phyloP scores from a whole-genome alignment of 2,113 vertebrate species.

The Chlorodrepanis virens region DNA sequence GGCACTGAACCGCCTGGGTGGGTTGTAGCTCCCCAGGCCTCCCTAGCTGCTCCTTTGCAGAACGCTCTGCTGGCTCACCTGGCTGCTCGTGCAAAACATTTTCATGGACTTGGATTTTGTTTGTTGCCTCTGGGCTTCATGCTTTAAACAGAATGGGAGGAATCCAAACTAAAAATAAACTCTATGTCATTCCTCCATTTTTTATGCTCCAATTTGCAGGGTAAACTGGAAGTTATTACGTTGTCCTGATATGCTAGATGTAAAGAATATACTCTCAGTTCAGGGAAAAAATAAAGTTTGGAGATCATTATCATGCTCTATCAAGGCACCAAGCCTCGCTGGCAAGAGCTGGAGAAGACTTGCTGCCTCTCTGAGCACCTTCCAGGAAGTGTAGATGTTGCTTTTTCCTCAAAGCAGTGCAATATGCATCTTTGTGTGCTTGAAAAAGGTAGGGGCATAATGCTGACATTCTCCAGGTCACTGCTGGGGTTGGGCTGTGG shows the following conservation, averaged over 20 bases:
- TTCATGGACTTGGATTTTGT: not conserved
- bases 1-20: not conserved
- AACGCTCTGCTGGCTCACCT: not conserved
- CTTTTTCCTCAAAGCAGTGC: not conserved
- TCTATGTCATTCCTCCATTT: not conserved
- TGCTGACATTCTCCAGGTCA: not conserved
- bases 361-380: not conserved
- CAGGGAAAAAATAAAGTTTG: not conserved
- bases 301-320: not conserved
- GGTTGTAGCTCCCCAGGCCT: not conserved
- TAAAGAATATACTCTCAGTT: not conserved
- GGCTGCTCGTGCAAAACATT: not conserved
- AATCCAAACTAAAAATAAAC: not conserved
- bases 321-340: not conserved
- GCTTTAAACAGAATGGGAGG: not conserved
- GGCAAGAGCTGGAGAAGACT: not conserved
- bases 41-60: not conserved
- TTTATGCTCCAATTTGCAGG: not conserved
- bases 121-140: not conserved
- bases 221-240: not conserved
- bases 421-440: not conserved
- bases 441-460: not conserved
- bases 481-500: not conserved
- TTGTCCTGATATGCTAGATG: not conserved
- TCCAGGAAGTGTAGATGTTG: not conserved